phyloP scores from a whole-genome alignment of 1,140 invertebrate genomes.

The Leptestheria dahalacensis region DNA sequence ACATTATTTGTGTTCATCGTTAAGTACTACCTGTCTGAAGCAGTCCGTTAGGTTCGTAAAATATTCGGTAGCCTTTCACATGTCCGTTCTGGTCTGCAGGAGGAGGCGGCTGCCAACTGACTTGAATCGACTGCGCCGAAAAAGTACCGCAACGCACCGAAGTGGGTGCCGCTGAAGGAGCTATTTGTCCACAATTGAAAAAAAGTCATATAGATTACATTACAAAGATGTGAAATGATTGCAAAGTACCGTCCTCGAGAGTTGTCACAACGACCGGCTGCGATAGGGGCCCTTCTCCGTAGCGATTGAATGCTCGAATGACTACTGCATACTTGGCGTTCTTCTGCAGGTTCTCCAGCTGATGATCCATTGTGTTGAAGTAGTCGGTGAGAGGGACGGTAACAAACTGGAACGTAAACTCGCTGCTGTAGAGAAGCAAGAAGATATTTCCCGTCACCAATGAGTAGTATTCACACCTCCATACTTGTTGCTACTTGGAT shows the following conservation, averaged over 20 bases:
- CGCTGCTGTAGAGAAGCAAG: not conserved
- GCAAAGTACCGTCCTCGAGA: slow-evolving; percentile 65
- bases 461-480: too few relatives aligned
- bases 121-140: slow-evolving; percentile 59
- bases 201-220: not conserved
- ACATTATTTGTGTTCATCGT: too few relatives aligned
- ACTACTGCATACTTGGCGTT: slow-evolving; percentile 76
- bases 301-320: slow-evolving; percentile 81
- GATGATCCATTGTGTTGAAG: slow-evolving; percentile 20
- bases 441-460: slow-evolving; percentile 18
- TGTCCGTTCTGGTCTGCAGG: slow-evolving; percentile 63
- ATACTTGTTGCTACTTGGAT: too few relatives aligned
- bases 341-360: slow-evolving; percentile 53
- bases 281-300: slow-evolving; percentile 74
- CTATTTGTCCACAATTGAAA: not conserved
- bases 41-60: slow-evolving; percentile 43
- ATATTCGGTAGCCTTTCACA: slow-evolving; percentile 73
- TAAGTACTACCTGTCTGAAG: slow-evolving; percentile 27
- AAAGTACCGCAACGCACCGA: slow-evolving; percentile 51
- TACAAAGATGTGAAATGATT: not conserved
- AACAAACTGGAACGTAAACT: not conserved
- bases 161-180: slow-evolving; percentile 54
- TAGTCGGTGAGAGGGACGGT: slow-evolving; percentile 10
- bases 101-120: slow-evolving; percentile 69
- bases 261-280: slow-evolving; percentile 64